Percentiles rank a stretch among this genome's conserved stretches.
Evolutionary conservation across 2,797 vertebrate species (phyloP).

Genomic region (Xerus rutilus): DNA sequence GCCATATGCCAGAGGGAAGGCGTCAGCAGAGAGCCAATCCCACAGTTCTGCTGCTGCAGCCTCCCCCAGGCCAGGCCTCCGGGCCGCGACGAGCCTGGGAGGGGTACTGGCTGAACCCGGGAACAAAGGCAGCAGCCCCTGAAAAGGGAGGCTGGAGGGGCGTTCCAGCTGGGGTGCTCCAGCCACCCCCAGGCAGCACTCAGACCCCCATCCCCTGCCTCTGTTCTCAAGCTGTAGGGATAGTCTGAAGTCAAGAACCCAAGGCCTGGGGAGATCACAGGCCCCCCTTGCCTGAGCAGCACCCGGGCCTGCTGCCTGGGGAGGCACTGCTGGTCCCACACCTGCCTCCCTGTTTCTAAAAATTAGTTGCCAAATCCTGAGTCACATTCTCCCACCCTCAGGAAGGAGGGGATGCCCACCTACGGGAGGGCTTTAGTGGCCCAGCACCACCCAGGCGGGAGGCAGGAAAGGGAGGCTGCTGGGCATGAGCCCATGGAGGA

Average conservation of each 20-base stretch:
- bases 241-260: background rate
- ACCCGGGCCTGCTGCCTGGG: background rate
- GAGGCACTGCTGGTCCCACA: background rate
- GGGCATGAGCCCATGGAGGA: background rate
- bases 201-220: too few relatives aligned
- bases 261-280: background rate
- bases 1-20: conserved; percentile 88
- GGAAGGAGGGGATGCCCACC: background rate
- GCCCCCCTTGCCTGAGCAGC: background rate
- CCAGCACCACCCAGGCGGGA: background rate
- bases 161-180: too few relatives aligned
- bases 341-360: background rate
- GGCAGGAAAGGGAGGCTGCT: background rate
- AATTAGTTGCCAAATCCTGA: background rate
- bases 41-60: conserved; percentile 72
- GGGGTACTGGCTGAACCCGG: background rate
- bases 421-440: background rate
- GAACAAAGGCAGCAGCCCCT: background rate
- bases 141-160: background rate
- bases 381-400: background rate
- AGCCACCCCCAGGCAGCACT: background rate
- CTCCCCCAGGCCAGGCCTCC: conserved; percentile 82
- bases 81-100: conserved; percentile 46
- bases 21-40: conserved; percentile 86
- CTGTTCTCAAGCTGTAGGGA: fast-evolving